Conservation (phyloP, 2,113 vertebrate genomes). For the Hemichromis elongatus region DNA sequence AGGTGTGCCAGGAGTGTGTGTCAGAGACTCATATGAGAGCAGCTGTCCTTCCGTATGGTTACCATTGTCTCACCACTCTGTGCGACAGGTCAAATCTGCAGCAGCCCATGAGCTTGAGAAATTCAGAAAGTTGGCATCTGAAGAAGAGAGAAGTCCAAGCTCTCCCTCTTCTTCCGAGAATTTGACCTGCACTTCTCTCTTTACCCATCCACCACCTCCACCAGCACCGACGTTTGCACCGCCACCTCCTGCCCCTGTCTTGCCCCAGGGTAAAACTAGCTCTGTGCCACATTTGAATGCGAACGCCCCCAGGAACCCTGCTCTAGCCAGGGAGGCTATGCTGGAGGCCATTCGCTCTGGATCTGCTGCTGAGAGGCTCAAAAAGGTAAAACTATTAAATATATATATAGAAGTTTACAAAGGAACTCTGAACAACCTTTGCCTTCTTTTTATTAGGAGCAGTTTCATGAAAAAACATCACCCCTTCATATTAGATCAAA, state of each 20-base stretch:
- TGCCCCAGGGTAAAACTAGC: constrained; percentile 20
- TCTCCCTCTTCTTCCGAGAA: constrained; percentile 12
- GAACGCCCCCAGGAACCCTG: constrained; percentile 26
- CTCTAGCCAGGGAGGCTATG: constrained; percentile 78
- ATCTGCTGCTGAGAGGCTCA: constrained; percentile 81
- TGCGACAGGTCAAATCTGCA: constrained; percentile 77
- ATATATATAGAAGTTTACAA: neutral
- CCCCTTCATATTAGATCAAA: neutral
- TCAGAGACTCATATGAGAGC: neutral
- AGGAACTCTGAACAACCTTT: neutral
- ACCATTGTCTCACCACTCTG: neutral
- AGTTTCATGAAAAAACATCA: neutral
- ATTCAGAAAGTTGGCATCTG: constrained; percentile 35
- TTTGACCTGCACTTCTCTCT: constrained; percentile 8
- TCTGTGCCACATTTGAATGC: constrained; percentile 9
- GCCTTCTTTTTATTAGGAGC: neutral
- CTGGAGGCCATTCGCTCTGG: constrained; percentile 92
- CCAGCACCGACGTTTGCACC: constrained; percentile 9
- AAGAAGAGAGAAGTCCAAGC: constrained; percentile 13
- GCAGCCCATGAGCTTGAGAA: constrained; percentile 79
- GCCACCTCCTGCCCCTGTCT: constrained; percentile 41
- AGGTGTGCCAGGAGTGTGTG: neutral
- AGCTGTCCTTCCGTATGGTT: neutral
- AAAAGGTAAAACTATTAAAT: constrained; percentile 72
- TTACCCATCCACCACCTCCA: constrained; percentile 16